These are phyloP conservation scores for Hystrix cristata DNA, from an alignment of 2,113 vertebrate species.

Conservation along the genomic window DNA sequence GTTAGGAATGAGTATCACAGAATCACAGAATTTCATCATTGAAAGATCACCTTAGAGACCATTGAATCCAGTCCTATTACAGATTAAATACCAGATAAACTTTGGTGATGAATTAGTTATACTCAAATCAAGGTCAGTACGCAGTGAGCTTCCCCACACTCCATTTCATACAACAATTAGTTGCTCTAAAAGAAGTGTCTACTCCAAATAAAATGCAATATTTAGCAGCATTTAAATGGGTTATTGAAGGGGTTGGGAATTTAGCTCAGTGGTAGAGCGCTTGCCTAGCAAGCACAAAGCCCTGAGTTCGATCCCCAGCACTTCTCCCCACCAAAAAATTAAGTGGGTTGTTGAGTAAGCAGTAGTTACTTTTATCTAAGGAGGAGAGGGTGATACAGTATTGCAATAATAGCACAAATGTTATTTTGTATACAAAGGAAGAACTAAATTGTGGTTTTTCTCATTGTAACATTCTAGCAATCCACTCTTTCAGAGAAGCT, in stretches of 20 bases:
- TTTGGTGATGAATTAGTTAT: not conserved
- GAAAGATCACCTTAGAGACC: not conserved
- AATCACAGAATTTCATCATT: not conserved
- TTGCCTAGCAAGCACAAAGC: too few species aligned
- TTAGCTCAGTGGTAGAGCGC: too few species aligned
- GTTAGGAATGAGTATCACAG: not conserved
- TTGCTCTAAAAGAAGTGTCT: not conserved
- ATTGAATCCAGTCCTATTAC: not conserved
- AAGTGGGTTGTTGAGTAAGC: not conserved
- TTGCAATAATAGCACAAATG: not conserved
- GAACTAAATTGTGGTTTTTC: constrained; percentile 5
- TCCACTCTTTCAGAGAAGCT: not conserved
- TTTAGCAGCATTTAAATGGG: not conserved
- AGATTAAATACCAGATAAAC: not conserved
- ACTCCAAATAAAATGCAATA: not conserved
- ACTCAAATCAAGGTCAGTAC: not conserved
- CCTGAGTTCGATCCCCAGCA: too few species aligned
- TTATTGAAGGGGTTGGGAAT: not conserved
- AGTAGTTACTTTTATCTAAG: not conserved
- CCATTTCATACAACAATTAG: not conserved
- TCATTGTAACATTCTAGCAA: not conserved
- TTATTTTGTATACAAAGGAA: constrained; percentile 9
- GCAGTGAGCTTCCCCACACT: not conserved
- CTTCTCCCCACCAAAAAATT: not conserved
- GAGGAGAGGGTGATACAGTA: not conserved